These are phyloP conservation scores for Toxotes jaculatrix DNA, from an alignment of 2,113 vertebrate species.

Conservation along the genomic window DNA sequence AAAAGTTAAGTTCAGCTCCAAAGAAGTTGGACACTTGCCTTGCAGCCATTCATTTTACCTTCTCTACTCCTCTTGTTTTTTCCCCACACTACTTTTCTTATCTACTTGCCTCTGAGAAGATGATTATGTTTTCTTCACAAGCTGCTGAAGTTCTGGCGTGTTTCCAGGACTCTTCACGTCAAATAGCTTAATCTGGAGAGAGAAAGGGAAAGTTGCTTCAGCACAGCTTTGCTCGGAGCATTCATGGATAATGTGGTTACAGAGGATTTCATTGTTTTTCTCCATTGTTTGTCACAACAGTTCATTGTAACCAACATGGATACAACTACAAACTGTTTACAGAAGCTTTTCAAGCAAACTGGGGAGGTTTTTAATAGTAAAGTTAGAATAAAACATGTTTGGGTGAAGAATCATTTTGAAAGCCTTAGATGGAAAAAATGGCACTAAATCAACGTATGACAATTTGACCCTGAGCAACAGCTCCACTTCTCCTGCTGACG, in stretches of 20 bases:
- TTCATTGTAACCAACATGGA: not conserved
- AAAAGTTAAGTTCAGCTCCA: not conserved
- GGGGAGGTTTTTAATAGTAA: too few relatives aligned
- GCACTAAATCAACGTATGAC: not conserved
- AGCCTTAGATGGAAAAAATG: not conserved
- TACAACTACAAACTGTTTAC: not conserved
- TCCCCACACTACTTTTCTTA: not conserved
- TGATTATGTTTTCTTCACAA: not conserved
- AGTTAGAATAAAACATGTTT: too few relatives aligned
- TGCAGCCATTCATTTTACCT: not conserved
- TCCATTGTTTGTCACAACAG: not conserved
- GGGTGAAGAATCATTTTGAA: not conserved
- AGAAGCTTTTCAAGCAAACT: not conserved
- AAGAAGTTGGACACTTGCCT: not conserved
- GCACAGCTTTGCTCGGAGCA: not conserved
- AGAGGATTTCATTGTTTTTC: not conserved
- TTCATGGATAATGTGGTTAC: not conserved
- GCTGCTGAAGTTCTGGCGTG: not conserved
- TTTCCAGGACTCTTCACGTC: not conserved
- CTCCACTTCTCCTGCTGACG: not conserved
- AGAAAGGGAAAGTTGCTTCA: not conserved
- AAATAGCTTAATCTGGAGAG: not conserved
- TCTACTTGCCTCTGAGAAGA: slow-evolving; percentile 1
- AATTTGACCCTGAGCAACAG: not conserved
- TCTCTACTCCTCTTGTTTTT: not conserved